Evolutionary conservation across 2,113 vertebrate species (phyloP), one percentile per base, ranked within the genome.

Genomic region (Ophthalmotilapia sp.): DNA sequence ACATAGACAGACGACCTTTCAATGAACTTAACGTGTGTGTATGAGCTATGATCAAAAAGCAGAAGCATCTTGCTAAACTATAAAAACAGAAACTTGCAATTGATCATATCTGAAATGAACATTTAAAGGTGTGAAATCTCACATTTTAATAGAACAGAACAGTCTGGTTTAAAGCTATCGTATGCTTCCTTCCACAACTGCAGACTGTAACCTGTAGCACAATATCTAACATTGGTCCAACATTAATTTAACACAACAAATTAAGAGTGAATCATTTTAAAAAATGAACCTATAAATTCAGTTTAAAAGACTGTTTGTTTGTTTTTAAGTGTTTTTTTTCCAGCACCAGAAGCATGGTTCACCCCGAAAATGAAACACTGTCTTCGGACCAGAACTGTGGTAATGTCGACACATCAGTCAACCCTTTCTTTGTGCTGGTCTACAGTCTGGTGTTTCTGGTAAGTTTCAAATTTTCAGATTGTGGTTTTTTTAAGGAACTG

Each of bases 381-480:
- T n/a, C 21, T 56, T 9, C 3, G 23, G 8, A 9, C 55, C 2
- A 29, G 7, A 29, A 1, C 55, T 58, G 55, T 58, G 55, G 4
- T 12, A 0, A 1, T 5, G 51, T 1, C 10, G 3, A 54, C 51
- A 21, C n/a, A 54, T 54, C 51, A 54, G 51, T 0, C n/a, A 54
- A 54, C 51, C 0, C 2, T 21, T 54, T 54, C n/a, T 54, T 54
- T 12, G 2, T 54, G 0, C 6, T 54, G 53, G 53, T 54, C 53
- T 54, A 23, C 53, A 54, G 53, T 54, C 53, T 54, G 53, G 1
- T 54, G 1, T 54, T 54, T 54, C 51, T 21, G 51, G 51, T 54
- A 0, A 54, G n/a, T 54, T 54, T 54, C 1, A 54, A 21, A 21
- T 54, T 0, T 0, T 21, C n/a, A 54, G 6, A 3, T 54, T 54